phyloP scores from a whole-genome alignment of 2,113 vertebrate species.

The Enhydra lutris region DNA sequence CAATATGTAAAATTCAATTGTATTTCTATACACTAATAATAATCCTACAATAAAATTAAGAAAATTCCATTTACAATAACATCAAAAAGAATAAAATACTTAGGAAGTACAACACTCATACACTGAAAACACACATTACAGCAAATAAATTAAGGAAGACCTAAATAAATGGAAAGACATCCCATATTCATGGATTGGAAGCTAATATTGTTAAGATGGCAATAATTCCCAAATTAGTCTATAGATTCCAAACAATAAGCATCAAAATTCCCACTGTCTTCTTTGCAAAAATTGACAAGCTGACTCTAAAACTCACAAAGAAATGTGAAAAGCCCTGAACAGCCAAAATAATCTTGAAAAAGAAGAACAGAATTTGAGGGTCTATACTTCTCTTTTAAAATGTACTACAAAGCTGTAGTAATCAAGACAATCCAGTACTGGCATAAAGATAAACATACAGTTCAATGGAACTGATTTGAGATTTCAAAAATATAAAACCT shows the following conservation, averaged over 20 bases:
- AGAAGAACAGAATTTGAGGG: neutral
- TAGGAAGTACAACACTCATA: neutral
- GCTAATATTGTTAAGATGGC: neutral
- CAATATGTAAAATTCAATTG: neutral
- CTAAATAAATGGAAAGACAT: neutral
- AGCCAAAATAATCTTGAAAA: neutral
- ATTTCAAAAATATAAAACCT: neutral
- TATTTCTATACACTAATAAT: neutral
- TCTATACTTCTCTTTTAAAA: constrained; percentile 17
- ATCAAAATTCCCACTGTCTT: neutral
- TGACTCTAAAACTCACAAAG: neutral
- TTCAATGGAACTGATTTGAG: neutral
- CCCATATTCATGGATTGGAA: neutral
- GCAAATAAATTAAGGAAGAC: neutral
- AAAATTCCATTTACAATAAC: neutral
- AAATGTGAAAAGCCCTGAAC: neutral
- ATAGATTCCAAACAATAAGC: neutral
- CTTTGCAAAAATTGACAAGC: neutral
- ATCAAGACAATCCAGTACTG: neutral
- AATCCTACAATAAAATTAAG: neutral
- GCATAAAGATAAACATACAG: neutral
- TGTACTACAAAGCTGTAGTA: neutral
- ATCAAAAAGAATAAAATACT: neutral
- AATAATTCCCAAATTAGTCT: neutral
- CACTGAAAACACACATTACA: neutral